These are phyloP conservation scores for Drepanosiphum platanoidis DNA, from an alignment of 2,888 invertebrate species.

Conservation along the genomic window DNA sequence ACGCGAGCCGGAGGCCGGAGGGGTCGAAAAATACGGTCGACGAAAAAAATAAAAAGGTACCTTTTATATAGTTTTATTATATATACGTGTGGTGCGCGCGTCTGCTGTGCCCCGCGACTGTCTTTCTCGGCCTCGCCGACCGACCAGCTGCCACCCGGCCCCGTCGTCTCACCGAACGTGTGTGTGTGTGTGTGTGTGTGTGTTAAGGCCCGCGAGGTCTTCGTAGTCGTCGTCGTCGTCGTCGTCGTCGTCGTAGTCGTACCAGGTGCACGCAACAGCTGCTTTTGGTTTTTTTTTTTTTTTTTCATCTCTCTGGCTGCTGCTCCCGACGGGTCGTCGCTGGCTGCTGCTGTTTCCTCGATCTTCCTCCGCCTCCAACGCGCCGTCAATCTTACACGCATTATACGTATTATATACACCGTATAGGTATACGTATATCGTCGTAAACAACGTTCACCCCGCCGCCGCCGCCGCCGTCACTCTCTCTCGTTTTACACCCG, in stretches of 20 bases:
- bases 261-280: conserved; percentile 61
- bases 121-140: conserved; percentile 12
- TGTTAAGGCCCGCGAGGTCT: conserved; percentile 57
- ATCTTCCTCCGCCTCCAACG: conserved; percentile 38
- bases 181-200: conserved; percentile 5
- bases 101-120: background rate
- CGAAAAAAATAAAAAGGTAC: conserved; percentile 54
- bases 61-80: conserved; percentile 58
- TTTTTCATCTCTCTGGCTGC: background rate
- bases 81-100: background rate
- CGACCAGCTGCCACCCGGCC: conserved; percentile 52
- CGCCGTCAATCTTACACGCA: conserved; percentile 34
- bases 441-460: conserved; percentile 36
- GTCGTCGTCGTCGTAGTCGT: background rate
- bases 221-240: conserved; percentile 26
- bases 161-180: conserved; percentile 29
- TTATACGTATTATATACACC: background rate
- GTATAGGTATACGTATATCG: background rate
- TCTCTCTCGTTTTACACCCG: conserved; percentile 25
- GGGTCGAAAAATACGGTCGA: background rate
- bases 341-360: conserved; percentile 54
- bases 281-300: conserved; percentile 39
- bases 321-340: conserved; percentile 28
- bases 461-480: background rate
- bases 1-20: background rate